Base-by-base conservation (phyloP, 2,797 vertebrate species). In the Rhinophrynus dorsalis region DNA sequence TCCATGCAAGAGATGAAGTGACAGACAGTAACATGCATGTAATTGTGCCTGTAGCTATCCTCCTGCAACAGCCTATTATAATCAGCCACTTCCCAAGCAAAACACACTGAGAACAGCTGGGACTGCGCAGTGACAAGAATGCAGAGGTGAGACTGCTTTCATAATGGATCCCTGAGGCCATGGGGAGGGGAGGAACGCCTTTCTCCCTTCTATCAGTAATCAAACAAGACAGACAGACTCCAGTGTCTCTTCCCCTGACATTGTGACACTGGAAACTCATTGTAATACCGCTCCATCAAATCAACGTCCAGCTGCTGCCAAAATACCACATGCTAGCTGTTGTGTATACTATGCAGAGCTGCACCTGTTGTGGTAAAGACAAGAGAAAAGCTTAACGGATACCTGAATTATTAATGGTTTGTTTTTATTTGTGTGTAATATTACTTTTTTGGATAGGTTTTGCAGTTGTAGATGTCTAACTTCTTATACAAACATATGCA, bases 1-100 rank as follows among this genome's bases (percentile, higher is more conserved):
- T 33, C 51, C 13, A 26, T 21, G 47, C 57, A 33, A 30, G 30
- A 51, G 56, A 60, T 51, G n/a, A n/a, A n/a, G 15, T 68, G 54
- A 59, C 30, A 67, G 64, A 48, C 64, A 58, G 54, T 48, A 67
- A 51, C 44, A 60, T 9, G 55, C 66, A n/a, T 68, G 54, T 68
- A 40, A 59, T 42, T 55, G 27, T 6, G 50, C 67, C 47, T 27
- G 21, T n/a, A 35, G 67, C 47, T 44, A 54, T 13, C 18, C 37
- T 48, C 6, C 24, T 57, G 48, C 67, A 35, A 38, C 50, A 21
- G 50, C 48, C 50, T 51, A 48, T 48, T 56, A 37, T 55, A 38
- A 70, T 56, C 40, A 35, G 4, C 11, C 58, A 10, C 58, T 62
- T 37, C 38, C 37, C 15, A 21, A 55, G 38, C 29, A 56, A 44